Evolutionary conservation across 2,113 vertebrate genomes (phyloP).

Genomic region (Heloderma charlesbogerti): DNA sequence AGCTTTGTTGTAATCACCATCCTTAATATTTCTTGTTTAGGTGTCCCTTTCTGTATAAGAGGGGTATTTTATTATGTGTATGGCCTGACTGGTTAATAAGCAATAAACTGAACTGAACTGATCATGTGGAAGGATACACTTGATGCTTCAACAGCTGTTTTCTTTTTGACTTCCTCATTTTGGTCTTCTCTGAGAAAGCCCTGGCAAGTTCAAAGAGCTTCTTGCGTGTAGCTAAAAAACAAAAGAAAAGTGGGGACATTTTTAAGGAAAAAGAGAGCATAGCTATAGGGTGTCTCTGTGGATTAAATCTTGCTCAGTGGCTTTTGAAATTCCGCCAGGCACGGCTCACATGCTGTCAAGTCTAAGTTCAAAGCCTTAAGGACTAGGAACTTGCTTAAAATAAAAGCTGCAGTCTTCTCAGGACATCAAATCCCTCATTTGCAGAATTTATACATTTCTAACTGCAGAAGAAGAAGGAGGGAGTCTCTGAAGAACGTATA

Average conservation of each 20-base stretch:
- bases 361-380: background rate
- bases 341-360: background rate
- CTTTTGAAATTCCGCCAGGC: background rate
- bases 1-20: too few species aligned
- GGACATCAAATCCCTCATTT: background rate
- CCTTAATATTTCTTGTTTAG: too few species aligned
- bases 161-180: constrained; percentile 93
- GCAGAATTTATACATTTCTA: background rate
- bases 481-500: background rate
- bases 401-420: background rate
- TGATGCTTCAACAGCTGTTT: constrained; percentile 92
- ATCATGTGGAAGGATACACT: constrained; percentile 86
- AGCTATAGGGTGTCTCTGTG: too few species aligned
- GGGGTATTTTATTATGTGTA: too few species aligned
- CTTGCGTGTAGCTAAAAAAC: constrained; percentile 89
- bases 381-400: background rate
- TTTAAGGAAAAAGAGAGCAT: background rate
- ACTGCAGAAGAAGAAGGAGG: background rate
- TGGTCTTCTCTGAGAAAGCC: constrained; percentile 96
- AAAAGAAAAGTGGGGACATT: background rate
- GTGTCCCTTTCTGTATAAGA: too few species aligned
- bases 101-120: too few species aligned
- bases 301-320: background rate
- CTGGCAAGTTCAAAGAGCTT: constrained; percentile 97
- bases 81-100: too few species aligned